These are phyloP conservation scores for Drosophila setosimentum DNA, from an alignment of 2,888 invertebrate genomes.

Conservation along the genomic window DNA sequence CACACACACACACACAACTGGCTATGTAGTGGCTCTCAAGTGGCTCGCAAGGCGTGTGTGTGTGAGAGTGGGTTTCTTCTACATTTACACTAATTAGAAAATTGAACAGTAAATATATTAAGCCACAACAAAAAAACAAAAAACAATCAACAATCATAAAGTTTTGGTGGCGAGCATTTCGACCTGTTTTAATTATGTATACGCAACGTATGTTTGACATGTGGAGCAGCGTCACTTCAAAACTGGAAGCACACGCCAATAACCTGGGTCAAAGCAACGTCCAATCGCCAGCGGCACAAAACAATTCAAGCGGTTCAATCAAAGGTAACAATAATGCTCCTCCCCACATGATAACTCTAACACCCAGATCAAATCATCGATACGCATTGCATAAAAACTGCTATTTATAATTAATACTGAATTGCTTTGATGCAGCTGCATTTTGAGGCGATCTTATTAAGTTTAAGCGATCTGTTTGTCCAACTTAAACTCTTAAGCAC, in stretches of 20 bases:
- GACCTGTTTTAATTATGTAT: constrained; percentile 84
- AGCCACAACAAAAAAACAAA: neutral
- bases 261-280: constrained; percentile 85
- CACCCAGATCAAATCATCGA: neutral
- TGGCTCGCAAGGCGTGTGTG: constrained; percentile 16
- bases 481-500: neutral
- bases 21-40: constrained; percentile 21
- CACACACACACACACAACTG: constrained; percentile 6
- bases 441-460: no score
- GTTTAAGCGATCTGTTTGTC: neutral
- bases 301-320: constrained; percentile 85
- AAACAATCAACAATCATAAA: constrained; percentile 8
- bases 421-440: no score
- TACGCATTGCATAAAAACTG: no score
- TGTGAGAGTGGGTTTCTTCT: constrained; percentile 13
- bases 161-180: constrained; percentile 38
- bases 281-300: constrained; percentile 85
- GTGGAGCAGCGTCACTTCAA: constrained; percentile 86
- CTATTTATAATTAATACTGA: no score
- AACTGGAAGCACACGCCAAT: constrained; percentile 86
- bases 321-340: constrained; percentile 83
- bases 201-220: constrained; percentile 86
- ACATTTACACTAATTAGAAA: constrained; percentile 2
- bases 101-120: neutral
- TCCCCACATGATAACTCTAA: neutral